These are phyloP conservation scores for Dipodomys ordii DNA, from an alignment of 2,113 vertebrate genomes.

Conservation along the genomic window DNA sequence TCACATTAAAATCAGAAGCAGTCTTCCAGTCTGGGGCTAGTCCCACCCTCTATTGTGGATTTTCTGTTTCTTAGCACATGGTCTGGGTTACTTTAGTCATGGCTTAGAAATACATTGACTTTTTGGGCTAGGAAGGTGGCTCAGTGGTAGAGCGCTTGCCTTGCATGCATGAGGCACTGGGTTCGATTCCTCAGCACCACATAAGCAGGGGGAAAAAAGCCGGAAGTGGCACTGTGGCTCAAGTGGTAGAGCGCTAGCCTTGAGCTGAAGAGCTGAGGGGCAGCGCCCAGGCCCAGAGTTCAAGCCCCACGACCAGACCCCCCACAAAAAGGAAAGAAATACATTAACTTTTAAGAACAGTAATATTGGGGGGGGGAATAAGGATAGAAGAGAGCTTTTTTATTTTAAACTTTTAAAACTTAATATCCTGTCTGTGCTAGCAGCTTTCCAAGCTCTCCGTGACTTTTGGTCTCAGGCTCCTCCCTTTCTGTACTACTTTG, in stretches of 20 bases:
- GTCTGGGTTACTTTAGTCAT: slow-evolving; percentile 28
- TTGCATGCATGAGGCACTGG: no score
- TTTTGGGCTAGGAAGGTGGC: no score
- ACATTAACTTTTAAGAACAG: slow-evolving; percentile 38
- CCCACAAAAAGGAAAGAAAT: neutral
- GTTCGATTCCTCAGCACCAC: no score
- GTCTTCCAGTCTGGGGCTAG: neutral
- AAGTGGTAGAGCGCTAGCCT: no score
- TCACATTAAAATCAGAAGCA: slow-evolving; percentile 21
- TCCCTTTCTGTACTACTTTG: neutral
- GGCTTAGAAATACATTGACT: slow-evolving; percentile 35
- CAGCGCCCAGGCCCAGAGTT: no score
- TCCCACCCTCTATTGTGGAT: neutral
- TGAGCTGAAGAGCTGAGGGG: no score
- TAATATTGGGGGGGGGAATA: neutral
- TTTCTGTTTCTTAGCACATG: slow-evolving; percentile 55
- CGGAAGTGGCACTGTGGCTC: no score
- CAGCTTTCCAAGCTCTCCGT: neutral
- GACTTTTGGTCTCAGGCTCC: neutral
- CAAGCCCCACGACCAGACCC: no score
- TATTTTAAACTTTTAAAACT: slow-evolving; percentile 33
- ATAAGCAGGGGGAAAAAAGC: no score
- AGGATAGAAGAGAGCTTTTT: neutral
- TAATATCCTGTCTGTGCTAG: neutral
- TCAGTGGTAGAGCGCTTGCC: no score